These are phyloP conservation scores for Synergus laeviventris DNA, from an alignment of 2,888 invertebrate genomes.

Conservation along the genomic window DNA sequence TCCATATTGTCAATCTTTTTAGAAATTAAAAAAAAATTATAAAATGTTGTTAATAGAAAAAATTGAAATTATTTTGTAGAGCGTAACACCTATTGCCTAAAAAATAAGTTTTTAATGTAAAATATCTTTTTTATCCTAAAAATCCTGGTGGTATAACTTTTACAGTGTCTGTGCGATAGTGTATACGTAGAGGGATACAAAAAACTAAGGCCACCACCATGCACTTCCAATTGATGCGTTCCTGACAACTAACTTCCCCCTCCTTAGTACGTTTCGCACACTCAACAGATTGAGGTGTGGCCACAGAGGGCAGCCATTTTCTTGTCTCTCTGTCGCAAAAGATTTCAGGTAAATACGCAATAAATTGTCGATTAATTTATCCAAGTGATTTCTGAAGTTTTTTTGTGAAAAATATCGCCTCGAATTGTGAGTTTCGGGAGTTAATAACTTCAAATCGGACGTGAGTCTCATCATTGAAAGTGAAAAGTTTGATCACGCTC, in stretches of 20 bases:
- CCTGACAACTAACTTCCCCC: constrained; percentile 48
- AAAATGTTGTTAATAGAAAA: no score
- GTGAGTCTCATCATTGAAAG: constrained; percentile 45
- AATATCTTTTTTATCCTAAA: no score
- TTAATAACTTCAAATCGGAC: constrained; percentile 22
- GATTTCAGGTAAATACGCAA: constrained; percentile 59
- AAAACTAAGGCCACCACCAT: no score
- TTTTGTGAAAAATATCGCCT: neutral
- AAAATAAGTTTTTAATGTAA: no score
- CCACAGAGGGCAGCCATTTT: constrained; percentile 60
- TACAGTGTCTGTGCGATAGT: no score
- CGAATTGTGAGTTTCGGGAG: constrained; percentile 37
- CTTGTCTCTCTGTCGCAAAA: constrained; percentile 59
- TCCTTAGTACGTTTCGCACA: constrained; percentile 46
- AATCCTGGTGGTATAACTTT: no score
- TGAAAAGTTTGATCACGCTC: constrained; percentile 49
- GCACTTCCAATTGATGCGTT: constrained; percentile 39
- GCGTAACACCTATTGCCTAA: no score
- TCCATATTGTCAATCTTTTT: no score
- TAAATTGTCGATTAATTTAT: constrained; percentile 43
- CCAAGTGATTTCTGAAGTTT: constrained; percentile 40
- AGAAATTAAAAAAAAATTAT: no score
- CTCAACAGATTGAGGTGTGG: constrained; percentile 60
- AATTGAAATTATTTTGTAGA: no score
- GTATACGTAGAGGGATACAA: no score